Base-by-base conservation (phyloP, 2,113 vertebrate genomes). In the Perccottus glenii region DNA sequence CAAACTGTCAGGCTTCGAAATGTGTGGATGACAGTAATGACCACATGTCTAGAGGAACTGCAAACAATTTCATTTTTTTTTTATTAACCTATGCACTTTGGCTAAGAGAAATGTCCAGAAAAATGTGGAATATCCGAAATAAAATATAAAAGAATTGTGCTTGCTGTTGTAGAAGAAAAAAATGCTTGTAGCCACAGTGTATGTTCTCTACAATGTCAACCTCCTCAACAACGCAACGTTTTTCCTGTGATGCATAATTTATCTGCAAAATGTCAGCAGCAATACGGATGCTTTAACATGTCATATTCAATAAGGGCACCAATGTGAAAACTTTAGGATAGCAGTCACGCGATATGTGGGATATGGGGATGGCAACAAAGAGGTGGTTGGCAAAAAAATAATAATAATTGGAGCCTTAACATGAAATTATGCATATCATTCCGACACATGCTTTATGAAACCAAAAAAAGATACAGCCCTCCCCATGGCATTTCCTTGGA, bases 1-100 rank as follows among this genome's bases (percentile, higher is more conserved):
- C 53, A 64, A 78, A 42, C 46, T 60, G 82, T 74, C 73, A 64
- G 46, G 58, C 66, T 70, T 65, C 62, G 49, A 49, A 67, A 46
- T 16, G 35, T 9, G 3, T n/a, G 27, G 46, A 65, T 11, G 71
- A 62, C 70, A 64, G 75, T 63, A 78, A 78, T 69, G 75, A 15
- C 45, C 45, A 47, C 45, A 55, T 67, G 63, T 60, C 57, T 51
- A 46, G 15, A 32, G 16, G 43, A 5, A 32, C 43, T 56, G 58
- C 60, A 57, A 57, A 44, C 36, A 14, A 60, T 40, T 62, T 56
- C 19, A 4, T 19, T 50, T 49, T 32, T 58, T 66, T 15, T n/a
- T n/a, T n/a, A 9, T 67, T 67, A 61, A 65, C 12, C 5, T 3
- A 1, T 50, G 71, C 58, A 8, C 40, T 65, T 53, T 35, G 19